phyloP scores from a whole-genome alignment of 2,797 vertebrate species.

The Gadopsis bispinosus region DNA sequence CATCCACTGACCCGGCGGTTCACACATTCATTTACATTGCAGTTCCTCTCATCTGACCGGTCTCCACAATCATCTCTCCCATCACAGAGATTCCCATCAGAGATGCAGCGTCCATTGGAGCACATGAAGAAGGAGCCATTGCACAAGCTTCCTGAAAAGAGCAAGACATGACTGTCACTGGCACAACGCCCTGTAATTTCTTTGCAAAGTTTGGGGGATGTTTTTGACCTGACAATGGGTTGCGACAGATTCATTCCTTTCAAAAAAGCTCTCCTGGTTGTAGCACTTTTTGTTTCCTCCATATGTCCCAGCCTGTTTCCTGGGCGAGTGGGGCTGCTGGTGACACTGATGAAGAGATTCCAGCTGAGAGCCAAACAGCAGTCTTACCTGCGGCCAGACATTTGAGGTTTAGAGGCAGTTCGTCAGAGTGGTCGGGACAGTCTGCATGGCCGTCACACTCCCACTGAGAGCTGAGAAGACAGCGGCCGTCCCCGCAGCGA shows the following conservation, averaged over 20 bases:
- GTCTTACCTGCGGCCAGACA: conserved; percentile 92
- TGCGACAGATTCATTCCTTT: conserved; percentile 55
- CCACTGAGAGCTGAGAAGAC: conserved; percentile 94
- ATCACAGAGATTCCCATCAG: conserved; percentile 90
- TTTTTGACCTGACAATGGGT: conserved; percentile 34
- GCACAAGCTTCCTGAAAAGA: conserved; percentile 87
- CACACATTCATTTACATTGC: conserved; percentile 95
- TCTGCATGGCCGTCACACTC: conserved; percentile 97
- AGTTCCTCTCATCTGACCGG: conserved; percentile 94
- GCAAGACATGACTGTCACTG: conserved; percentile 49
- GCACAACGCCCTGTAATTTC: conserved; percentile 19
- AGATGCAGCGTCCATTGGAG: conserved; percentile 95
- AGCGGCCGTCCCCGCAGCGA: conserved; percentile 94
- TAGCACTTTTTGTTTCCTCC: conserved; percentile 42
- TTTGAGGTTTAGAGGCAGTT: conserved; percentile 94
- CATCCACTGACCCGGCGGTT: conserved; percentile 96
- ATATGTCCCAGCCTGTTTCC: conserved; percentile 53
- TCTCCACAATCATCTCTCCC: conserved; percentile 93
- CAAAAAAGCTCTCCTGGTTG: conserved; percentile 23
- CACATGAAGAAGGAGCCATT: conserved; percentile 91
- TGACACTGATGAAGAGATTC: conserved; percentile 76
- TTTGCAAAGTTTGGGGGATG: conserved; percentile 12
- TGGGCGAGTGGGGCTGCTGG: conserved; percentile 20
- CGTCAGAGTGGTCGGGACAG: conserved; percentile 96
- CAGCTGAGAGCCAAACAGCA: conserved; percentile 72